Percentiles rank a stretch among this genome's conserved stretches.
Evolutionary conservation across 2,113 vertebrate genomes (phyloP).

Genomic region (Elachura formosa): DNA sequence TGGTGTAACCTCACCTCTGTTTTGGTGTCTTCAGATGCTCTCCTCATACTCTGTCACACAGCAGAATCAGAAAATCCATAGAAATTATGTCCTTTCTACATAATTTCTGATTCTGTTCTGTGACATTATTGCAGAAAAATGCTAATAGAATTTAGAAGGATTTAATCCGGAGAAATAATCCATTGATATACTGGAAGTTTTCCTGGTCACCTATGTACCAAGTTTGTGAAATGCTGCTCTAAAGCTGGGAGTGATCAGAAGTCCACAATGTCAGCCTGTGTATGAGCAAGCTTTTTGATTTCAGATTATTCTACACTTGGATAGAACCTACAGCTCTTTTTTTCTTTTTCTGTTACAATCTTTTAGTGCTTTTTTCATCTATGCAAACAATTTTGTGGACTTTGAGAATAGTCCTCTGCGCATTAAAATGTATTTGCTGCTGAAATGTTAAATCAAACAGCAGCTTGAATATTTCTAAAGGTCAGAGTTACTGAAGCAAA

Average conservation of each 20-base stretch:
- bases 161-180: background rate
- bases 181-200: background rate
- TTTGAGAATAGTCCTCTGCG: constrained; percentile 40
- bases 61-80: background rate
- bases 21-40: background rate
- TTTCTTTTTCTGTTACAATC: background rate
- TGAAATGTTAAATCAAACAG: constrained; percentile 48
- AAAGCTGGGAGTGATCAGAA: background rate
- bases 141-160: background rate
- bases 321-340: background rate
- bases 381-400: constrained; percentile 48
- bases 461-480: constrained; percentile 45
- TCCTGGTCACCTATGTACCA: background rate
- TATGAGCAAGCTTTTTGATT: background rate
- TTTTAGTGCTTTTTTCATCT: background rate
- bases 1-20: background rate
- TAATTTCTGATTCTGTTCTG: background rate
- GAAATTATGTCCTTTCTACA: background rate
- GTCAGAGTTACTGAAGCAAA: constrained; percentile 42
- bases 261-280: background rate
- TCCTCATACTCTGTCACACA: background rate
- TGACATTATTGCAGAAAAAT: background rate
- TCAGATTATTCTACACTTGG: background rate
- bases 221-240: background rate
- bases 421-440: constrained; percentile 46